phyloP scores from a whole-genome alignment of 2,113 vertebrate species.

The Speoplatyrhinus poulsoni region DNA sequence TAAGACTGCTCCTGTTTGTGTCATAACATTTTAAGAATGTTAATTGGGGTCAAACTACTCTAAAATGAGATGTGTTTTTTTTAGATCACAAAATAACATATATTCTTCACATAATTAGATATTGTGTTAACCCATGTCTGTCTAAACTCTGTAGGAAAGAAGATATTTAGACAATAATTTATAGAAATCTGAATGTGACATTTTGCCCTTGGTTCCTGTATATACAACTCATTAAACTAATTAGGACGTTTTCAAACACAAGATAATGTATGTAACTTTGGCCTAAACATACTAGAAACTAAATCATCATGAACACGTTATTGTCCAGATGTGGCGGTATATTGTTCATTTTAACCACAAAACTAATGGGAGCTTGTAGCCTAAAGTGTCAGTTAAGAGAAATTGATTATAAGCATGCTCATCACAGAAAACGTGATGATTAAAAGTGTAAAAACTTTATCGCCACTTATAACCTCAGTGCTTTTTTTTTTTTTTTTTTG shows the following conservation, averaged over 20 bases:
- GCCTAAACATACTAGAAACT: no score
- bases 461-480: slow-evolving; percentile 10
- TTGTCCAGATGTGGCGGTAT: neutral
- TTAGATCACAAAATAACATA: neutral
- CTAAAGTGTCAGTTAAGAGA: no score
- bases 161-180: neutral
- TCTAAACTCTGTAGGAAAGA: neutral
- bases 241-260: neutral
- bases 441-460: neutral
- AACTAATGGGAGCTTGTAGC: neutral
- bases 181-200: neutral
- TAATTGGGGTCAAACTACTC: neutral
- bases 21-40: neutral
- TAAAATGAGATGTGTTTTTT: neutral
- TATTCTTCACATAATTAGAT: neutral
- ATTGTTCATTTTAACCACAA: neutral
- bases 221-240: slow-evolving; percentile 5
- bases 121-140: neutral
- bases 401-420: no score
- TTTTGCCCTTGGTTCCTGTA: neutral
- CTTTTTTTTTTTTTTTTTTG: slow-evolving; percentile 8
- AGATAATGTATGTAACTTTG: no score
- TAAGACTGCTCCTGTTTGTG: slow-evolving; percentile 9
- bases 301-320: neutral
- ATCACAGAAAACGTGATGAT: no score